Conservation (phyloP, 2,113 vertebrate genomes). For the Cichladusa arquata region DNA sequence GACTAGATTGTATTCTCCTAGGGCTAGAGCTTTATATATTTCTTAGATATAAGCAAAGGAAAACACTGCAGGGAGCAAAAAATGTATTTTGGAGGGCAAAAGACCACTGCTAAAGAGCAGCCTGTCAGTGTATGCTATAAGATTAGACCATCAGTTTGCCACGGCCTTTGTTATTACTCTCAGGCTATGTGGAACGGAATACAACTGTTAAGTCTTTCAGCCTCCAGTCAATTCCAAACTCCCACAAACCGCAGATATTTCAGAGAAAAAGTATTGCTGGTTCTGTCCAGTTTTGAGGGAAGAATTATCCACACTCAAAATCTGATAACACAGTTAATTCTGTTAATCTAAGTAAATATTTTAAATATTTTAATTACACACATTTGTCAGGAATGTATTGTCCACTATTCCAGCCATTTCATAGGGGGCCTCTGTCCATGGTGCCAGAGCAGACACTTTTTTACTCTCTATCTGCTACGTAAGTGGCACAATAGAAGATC, state of each 20-base stretch:
- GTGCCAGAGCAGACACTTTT: background rate
- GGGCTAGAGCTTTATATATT: background rate
- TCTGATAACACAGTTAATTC: background rate
- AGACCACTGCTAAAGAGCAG: background rate
- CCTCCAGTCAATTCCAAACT: background rate
- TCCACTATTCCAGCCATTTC: background rate
- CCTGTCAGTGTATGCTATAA: background rate
- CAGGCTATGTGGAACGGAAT: background rate
- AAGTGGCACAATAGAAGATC: background rate
- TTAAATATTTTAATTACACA: background rate
- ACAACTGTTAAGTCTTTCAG: background rate
- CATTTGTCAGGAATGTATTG: background rate
- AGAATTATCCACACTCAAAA: background rate
- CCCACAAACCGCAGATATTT: background rate
- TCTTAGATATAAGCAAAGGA: background rate
- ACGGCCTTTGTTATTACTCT: background rate
- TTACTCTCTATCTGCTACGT: background rate
- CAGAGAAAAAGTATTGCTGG: background rate
- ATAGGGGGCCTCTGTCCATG: constrained; percentile 5
- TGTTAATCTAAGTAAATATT: background rate
- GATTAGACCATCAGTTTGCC: accelerated
- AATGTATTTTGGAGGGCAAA: background rate
- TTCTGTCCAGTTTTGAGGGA: background rate
- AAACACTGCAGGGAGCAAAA: background rate
- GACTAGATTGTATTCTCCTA: background rate